phyloP scores from a whole-genome alignment of 2,113 vertebrate species.

The Morone chrysops region DNA sequence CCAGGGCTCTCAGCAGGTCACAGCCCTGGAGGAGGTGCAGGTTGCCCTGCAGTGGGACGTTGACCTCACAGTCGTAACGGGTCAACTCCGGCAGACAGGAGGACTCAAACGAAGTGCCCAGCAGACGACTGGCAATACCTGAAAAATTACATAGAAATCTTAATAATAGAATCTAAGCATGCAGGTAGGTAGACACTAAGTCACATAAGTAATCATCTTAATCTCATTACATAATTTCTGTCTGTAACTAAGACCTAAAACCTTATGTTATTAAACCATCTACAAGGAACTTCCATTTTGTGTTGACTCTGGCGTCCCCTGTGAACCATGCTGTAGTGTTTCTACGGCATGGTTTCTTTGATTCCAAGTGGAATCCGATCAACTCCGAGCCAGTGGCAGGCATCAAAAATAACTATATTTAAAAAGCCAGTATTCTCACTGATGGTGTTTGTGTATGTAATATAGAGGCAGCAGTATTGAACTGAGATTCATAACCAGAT shows the following conservation, averaged over 20 bases:
- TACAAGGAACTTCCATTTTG: too few species aligned
- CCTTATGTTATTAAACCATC: too few species aligned
- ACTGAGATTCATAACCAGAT: too few species aligned
- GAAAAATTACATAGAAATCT: slow-evolving; percentile 22
- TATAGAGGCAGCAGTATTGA: too few species aligned
- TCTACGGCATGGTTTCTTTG: too few species aligned
- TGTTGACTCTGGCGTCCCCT: too few species aligned
- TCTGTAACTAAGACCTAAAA: not conserved
- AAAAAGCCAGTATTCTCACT: too few species aligned
- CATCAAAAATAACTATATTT: too few species aligned
- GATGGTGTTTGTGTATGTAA: too few species aligned
- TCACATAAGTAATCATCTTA: not conserved
- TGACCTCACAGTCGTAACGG: slow-evolving; percentile 98
- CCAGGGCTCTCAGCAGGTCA: slow-evolving; percentile 94
- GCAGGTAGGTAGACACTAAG: not conserved
- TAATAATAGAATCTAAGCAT: not conserved
- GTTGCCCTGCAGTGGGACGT: slow-evolving; percentile 91
- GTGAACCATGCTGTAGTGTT: too few species aligned
- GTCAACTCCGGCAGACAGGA: slow-evolving; percentile 94
- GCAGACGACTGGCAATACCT: slow-evolving; percentile 91
- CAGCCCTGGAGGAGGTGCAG: slow-evolving; percentile 95
- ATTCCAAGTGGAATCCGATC: too few species aligned
- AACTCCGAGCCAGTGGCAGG: too few species aligned
- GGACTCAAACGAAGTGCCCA: slow-evolving; percentile 90
- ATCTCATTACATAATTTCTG: not conserved